A percentile compares a stretch with the other conserved stretches of the same genome.
Conservation (phyloP, 2,888 invertebrate genomes). For the Habrosyne pyritoides region DNA sequence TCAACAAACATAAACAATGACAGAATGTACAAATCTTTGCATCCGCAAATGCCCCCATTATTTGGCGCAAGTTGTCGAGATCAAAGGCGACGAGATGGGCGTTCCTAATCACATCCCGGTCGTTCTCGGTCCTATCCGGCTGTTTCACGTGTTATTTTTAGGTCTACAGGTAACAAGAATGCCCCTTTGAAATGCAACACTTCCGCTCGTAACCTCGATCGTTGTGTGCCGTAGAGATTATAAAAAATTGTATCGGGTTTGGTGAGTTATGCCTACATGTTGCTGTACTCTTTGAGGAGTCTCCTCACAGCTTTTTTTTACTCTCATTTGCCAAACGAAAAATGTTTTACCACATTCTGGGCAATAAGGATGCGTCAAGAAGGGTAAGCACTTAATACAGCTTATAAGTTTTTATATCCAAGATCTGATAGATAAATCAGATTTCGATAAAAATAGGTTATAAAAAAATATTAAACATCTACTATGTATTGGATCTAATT, state of each 20-base stretch:
- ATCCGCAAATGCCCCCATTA: constrained; percentile 34
- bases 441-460: no score
- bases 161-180: constrained; percentile 80
- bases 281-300: constrained; percentile 11
- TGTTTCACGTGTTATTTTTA: constrained; percentile 65
- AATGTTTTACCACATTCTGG: no score
- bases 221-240: constrained; percentile 39
- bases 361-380: no score
- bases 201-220: constrained; percentile 73
- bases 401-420: no score
- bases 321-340: no score
- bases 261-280: constrained; percentile 26
- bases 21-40: constrained; percentile 20
- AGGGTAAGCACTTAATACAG: no score
- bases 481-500: no score
- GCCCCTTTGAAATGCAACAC: constrained; percentile 80
- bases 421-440: no score
- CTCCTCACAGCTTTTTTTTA: background rate
- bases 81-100: constrained; percentile 62
- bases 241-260: background rate
- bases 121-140: constrained; percentile 48
- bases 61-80: constrained; percentile 50
- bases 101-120: constrained; percentile 58
- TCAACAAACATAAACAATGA: constrained; percentile 19
- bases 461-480: no score